phyloP scores from a whole-genome alignment of 2,888 invertebrate species.

The Odontomyia ornata region DNA sequence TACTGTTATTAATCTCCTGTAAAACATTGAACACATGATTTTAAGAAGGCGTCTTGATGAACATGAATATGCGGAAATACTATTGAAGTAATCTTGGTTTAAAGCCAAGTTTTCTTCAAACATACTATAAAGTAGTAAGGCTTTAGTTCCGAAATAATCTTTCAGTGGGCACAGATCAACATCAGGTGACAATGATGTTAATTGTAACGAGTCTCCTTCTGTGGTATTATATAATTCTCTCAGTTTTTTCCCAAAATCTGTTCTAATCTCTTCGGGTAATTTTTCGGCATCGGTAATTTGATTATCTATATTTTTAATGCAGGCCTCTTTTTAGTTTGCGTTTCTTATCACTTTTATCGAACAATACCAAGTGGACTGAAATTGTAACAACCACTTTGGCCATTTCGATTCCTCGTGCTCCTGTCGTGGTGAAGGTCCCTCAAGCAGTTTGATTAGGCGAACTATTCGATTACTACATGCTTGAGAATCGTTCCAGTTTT shows the following conservation, averaged over 20 bases:
- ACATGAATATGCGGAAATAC: neutral
- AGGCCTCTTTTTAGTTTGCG: too few relatives aligned
- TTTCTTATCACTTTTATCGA: too few relatives aligned
- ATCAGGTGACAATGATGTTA: neutral
- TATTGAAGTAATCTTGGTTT: slow-evolving; percentile 22
- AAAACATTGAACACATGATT: neutral
- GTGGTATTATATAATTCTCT: slow-evolving; percentile 9
- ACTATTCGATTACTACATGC: too few relatives aligned
- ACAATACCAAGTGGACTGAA: too few relatives aligned
- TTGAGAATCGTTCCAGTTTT: too few relatives aligned
- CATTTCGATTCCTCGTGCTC: too few relatives aligned
- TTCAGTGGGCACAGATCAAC: slow-evolving; percentile 46
- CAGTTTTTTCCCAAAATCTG: neutral
- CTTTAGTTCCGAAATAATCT: slow-evolving; percentile 51
- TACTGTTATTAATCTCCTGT: slow-evolving; percentile 51
- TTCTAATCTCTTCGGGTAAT: neutral
- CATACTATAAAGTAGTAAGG: slow-evolving; percentile 16
- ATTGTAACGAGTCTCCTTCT: neutral
- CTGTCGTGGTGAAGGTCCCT: too few relatives aligned
- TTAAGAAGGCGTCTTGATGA: neutral
- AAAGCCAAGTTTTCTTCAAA: neutral
- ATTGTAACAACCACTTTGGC: too few relatives aligned
- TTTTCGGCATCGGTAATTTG: too few relatives aligned
- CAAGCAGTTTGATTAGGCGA: too few relatives aligned
- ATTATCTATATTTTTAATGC: neutral